Base-by-base conservation (phyloP, 1,140 invertebrate genomes). In the Zaprionus nigranus region DNA sequence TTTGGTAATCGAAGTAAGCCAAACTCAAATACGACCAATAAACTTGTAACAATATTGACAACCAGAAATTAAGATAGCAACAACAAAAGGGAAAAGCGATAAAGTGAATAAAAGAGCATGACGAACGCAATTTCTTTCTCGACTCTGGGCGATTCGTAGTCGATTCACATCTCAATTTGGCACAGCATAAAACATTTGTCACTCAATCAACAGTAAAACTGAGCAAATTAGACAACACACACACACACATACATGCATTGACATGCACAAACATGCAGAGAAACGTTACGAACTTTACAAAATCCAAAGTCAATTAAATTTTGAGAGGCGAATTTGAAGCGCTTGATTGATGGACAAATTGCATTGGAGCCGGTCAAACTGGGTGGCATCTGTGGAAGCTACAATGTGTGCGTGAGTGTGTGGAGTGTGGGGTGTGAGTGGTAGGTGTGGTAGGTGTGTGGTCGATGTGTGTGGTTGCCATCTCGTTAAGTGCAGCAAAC, bases 231-330 rank as follows among this genome's bases (percentile, higher is more conserved):
- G 79, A 56, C 64, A 71, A 34, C 30, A 34, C 20, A 28, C 24
- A 28, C 40, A 66, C 7, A 40, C 49, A 28, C 26, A 56, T 13
- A 28, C 13, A 24, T 22, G 70, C 46, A 61, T 28, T n/a, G 24
- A 71, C 24, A 70, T 3, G 26, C 38, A 56, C 36, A 43, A 13
- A 26, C 30, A 40, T 36, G 60, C 12, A 30, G 34, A 53, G 15
- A 64, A 34, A n/a, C 20, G 12, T 49, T 57, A 2, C 53, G 59
- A 77, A 74, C 58, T 82, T 69, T 86, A 69, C 60, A 76, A 76
- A 85, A 77, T 80, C n/a, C 83, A 77, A 82, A 86, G 76, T 86
- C 83, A 86, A 86, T 86, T 86, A 82, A 87, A 80, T 87, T 86
- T 82, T 80, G 77, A 82, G 83, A 80, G 80, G 68, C 58, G 58